Conservation (phyloP, 2,797 vertebrate genomes). For the Octomys mimax region DNA sequence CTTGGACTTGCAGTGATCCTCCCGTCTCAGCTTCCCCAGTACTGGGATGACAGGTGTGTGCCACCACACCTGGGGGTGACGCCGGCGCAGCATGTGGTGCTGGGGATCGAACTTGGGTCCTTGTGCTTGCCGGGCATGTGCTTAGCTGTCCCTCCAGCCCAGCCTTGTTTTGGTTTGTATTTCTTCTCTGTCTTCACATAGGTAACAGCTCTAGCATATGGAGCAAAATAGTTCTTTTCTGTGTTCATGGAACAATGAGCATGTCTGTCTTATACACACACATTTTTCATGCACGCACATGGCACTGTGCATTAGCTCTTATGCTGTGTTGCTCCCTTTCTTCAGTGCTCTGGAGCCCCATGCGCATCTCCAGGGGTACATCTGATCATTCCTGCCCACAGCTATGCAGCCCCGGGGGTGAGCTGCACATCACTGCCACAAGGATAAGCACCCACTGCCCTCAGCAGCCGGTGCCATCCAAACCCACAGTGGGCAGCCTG, state of each 20-base stretch:
- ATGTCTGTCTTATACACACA: not conserved
- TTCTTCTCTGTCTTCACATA: not conserved
- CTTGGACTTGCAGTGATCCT: too few relatives aligned
- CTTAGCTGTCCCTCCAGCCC: too few relatives aligned
- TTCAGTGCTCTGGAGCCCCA: not conserved
- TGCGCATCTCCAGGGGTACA: not conserved
- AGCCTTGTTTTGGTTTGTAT: not conserved
- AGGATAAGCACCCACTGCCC: not conserved
- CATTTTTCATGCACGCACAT: not conserved
- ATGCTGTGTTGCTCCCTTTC: not conserved
- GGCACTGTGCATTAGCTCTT: not conserved
- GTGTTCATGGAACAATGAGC: not conserved
- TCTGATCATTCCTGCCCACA: not conserved
- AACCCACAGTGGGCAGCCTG: not conserved
- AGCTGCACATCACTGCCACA: not conserved
- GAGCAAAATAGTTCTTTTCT: not conserved
- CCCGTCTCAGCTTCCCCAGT: too few relatives aligned
- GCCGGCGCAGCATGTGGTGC: too few relatives aligned
- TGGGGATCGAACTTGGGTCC: too few relatives aligned
- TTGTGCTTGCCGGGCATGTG: too few relatives aligned
- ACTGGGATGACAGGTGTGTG: too few relatives aligned
- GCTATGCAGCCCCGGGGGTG: fast-evolving
- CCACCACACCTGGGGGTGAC: too few relatives aligned
- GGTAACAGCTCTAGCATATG: not conserved
- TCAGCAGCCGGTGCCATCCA: not conserved